Evolutionary conservation across 2,888 invertebrate genomes (phyloP).

Genomic region (Drosophila emarginata): DNA sequence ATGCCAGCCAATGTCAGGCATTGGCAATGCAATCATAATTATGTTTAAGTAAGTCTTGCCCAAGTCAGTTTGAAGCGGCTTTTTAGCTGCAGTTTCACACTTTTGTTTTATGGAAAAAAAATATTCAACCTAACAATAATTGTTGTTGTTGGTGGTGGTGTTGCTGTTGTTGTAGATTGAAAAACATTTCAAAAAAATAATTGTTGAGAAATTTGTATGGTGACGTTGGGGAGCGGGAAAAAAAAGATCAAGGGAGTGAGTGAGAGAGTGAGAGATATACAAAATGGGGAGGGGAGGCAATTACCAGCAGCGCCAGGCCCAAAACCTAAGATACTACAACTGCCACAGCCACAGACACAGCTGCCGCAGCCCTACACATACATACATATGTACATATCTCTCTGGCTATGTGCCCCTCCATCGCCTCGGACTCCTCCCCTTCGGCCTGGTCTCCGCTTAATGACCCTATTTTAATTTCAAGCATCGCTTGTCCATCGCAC

Average conservation of each 20-base stretch:
- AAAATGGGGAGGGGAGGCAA: constrained; percentile 34
- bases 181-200: constrained; percentile 74
- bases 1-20: constrained; percentile 57
- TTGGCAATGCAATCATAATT: constrained; percentile 60
- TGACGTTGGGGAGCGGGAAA: constrained; percentile 23
- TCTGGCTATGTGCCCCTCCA: constrained; percentile 4
- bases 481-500: constrained; percentile 76
- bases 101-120: constrained; percentile 43
- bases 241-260: neutral
- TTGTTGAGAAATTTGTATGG: constrained; percentile 75
- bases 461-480: constrained; percentile 77
- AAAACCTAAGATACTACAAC: constrained; percentile 18
- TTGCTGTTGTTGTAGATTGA: constrained; percentile 56
- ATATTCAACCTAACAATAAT: constrained; percentile 1
- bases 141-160: constrained; percentile 8
- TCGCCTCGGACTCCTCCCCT: constrained; percentile 41
- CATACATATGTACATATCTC: neutral
- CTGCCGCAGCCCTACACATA: constrained; percentile 9
- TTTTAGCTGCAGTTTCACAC: constrained; percentile 33
- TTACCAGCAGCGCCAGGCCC: constrained; percentile 47
- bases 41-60: constrained; percentile 46
- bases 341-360: constrained; percentile 9
- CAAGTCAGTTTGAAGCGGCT: constrained; percentile 52
- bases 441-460: constrained; percentile 56
- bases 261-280: neutral